These are phyloP conservation scores for Caenorhabditis sp. DNA, from an alignment of 2,888 invertebrate genomes.

Conservation along the genomic window DNA sequence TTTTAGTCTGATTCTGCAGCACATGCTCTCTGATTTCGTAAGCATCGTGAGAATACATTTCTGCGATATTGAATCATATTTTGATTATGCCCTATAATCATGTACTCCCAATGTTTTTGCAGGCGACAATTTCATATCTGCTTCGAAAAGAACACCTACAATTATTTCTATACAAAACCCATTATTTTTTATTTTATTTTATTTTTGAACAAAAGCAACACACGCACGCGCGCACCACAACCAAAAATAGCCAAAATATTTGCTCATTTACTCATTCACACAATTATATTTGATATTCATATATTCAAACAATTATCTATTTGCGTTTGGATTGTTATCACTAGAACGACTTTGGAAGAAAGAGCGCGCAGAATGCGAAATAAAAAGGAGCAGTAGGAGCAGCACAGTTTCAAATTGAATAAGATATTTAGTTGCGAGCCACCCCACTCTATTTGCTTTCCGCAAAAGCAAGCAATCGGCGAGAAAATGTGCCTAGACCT, in stretches of 20 bases:
- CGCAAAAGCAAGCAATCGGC: slow-evolving; percentile 1
- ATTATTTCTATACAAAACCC: background rate
- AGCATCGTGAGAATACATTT: too few relatives aligned
- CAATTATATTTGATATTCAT: background rate
- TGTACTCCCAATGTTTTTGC: too few relatives aligned
- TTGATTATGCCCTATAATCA: too few relatives aligned
- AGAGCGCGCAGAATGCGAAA: background rate
- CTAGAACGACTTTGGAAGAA: background rate
- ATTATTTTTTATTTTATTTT: background rate
- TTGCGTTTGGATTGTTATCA: background rate
- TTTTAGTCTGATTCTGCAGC: too few relatives aligned
- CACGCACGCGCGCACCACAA: too few relatives aligned
- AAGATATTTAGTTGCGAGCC: background rate
- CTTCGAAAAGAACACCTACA: too few relatives aligned
- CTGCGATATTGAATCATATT: too few relatives aligned
- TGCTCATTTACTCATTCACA: background rate
- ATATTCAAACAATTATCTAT: background rate
- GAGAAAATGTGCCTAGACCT: slow-evolving; percentile 1
- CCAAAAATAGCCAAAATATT: background rate
- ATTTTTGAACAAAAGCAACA: background rate
- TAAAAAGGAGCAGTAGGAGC: background rate
- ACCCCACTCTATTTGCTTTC: background rate
- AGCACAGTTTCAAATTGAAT: slow-evolving; percentile 1
- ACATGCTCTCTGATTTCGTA: too few relatives aligned
- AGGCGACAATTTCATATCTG: too few relatives aligned